Evolutionary conservation across 2,797 vertebrate genomes (phyloP).

Genomic region (Scomberomorus guttatus): DNA sequence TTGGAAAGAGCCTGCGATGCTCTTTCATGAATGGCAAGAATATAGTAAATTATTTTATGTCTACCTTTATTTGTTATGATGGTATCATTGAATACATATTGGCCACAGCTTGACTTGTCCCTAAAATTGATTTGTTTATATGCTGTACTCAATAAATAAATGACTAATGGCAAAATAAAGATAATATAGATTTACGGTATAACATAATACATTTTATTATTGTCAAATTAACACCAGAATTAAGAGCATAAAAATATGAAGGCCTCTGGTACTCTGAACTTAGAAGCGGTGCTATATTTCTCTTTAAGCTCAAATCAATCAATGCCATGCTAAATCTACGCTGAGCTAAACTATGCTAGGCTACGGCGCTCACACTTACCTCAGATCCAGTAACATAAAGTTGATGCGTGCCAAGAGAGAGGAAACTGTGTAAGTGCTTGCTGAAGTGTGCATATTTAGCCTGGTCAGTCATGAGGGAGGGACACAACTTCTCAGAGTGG

Average conservation of each 20-base stretch:
- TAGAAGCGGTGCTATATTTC: too few species aligned
- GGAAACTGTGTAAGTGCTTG: conserved; percentile 58
- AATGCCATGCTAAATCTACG: conserved; percentile 8
- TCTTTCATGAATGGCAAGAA: conserved; percentile 39
- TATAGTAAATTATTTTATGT: conserved; percentile 6
- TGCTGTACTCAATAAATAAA: neutral
- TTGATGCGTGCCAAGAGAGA: conserved; percentile 27
- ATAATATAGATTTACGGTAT: neutral
- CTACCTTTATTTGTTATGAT: conserved; percentile 22
- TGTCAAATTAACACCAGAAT: neutral
- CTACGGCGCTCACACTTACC: conserved; percentile 9
- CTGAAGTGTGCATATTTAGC: conserved; percentile 73
- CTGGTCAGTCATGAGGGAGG: conserved; percentile 74
- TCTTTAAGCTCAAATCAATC: too few species aligned
- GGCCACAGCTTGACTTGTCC: neutral
- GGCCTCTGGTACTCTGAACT: too few species aligned
- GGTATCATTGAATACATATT: neutral
- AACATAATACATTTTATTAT: neutral
- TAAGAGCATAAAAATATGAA: neutral
- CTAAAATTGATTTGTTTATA: neutral
- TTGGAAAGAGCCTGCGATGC: conserved; percentile 33
- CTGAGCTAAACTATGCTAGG: conserved; percentile 12
- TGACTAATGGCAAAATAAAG: neutral
- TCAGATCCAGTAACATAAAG: conserved; percentile 30
- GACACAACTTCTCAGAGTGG: conserved; percentile 68